Percentiles rank a stretch among this genome's conserved stretches.
Conservation (phyloP, 2,888 invertebrate species). For the Lepidochrysops patricia region DNA sequence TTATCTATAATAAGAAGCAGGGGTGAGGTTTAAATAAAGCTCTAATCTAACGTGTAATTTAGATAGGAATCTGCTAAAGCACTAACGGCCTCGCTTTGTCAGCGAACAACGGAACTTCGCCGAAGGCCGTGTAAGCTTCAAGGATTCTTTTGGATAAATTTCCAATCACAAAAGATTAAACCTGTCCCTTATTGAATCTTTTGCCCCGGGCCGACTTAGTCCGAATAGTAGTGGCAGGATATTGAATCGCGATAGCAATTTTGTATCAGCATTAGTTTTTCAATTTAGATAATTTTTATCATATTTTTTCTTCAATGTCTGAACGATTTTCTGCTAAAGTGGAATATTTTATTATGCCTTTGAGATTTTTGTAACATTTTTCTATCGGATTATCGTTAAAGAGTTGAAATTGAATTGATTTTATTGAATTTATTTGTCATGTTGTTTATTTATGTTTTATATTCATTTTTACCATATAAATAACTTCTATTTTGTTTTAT, state of each 20-base stretch:
- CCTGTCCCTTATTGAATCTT: slow-evolving; percentile 57
- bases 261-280: background rate
- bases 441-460: no score
- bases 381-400: background rate
- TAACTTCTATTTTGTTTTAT: no score
- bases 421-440: no score
- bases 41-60: slow-evolving; percentile 10
- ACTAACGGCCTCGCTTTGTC: slow-evolving; percentile 10
- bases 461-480: no score
- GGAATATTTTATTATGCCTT: background rate
- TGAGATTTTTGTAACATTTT: background rate
- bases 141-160: slow-evolving; percentile 33
- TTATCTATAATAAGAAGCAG: background rate
- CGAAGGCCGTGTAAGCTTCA: slow-evolving; percentile 30
- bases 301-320: background rate
- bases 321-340: background rate
- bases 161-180: slow-evolving; percentile 61
- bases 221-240: slow-evolving; percentile 1
- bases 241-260: slow-evolving; percentile 3
- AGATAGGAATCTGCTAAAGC: slow-evolving; percentile 8
- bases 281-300: background rate
- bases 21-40: slow-evolving; percentile 1
- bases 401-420: background rate
- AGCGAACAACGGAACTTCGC: slow-evolving; percentile 13
- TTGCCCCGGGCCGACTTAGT: slow-evolving; percentile 34